These are phyloP conservation scores for Petrolisthes cinctipes DNA, from an alignment of 2,888 invertebrate species.

Conservation along the genomic window DNA sequence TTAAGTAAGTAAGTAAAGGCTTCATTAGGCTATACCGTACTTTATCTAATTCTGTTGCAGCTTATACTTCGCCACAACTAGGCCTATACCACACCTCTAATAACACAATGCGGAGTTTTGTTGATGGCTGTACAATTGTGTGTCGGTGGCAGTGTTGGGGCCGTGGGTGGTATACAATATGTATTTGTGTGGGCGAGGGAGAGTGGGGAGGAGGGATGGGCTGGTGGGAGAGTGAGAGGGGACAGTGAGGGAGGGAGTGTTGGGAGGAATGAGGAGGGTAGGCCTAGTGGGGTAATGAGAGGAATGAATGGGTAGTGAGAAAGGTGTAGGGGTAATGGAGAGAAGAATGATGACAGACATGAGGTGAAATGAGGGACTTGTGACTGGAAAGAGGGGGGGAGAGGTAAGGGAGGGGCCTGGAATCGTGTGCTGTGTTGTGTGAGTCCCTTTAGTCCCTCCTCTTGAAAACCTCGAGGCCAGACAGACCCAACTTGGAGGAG, in stretches of 20 bases:
- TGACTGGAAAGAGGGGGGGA: not conserved
- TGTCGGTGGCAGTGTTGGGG: no score
- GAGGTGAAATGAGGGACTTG: not conserved
- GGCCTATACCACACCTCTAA: no score
- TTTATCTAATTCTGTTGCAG: no score
- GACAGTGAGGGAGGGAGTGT: not conserved
- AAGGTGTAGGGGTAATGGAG: not conserved
- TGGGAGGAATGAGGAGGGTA: not conserved
- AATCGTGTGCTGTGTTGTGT: not conserved
- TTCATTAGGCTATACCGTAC: no score
- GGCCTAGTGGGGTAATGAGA: not conserved
- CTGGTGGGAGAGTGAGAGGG: not conserved
- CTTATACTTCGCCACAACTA: no score
- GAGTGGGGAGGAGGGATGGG: not conserved
- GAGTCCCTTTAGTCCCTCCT: no score
- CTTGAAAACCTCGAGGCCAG: no score
- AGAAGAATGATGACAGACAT: not conserved
- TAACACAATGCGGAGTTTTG: no score
- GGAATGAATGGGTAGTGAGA: not conserved
- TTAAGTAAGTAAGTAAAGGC: no score
- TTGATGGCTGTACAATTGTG: no score
- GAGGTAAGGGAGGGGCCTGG: not conserved
- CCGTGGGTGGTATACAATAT: no score
- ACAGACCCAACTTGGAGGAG: no score
- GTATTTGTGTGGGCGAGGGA: not conserved